Conservation (phyloP, 1,140 invertebrate species). For the Sminthurides bifidus region DNA sequence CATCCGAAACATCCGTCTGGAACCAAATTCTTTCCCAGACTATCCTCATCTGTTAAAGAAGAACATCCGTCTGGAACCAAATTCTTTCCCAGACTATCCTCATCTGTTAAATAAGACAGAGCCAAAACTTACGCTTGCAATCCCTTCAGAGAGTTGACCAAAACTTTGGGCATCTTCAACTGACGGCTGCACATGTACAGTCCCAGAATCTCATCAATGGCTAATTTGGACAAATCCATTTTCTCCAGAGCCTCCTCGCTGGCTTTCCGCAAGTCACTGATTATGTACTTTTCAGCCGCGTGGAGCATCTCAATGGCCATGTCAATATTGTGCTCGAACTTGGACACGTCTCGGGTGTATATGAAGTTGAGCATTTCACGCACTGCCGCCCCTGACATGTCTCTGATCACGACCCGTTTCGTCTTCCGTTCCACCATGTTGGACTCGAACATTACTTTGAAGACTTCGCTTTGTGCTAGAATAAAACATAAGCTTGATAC, state of each 20-base stretch:
- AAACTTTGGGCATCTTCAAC: neutral
- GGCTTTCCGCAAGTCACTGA: neutral
- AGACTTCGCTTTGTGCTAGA: constrained; percentile 19
- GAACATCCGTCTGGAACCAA: too few relatives aligned
- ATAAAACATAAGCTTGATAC: neutral
- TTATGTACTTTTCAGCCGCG: constrained; percentile 16
- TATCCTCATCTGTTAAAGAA: too few relatives aligned
- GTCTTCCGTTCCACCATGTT: constrained; percentile 16
- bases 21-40: too few relatives aligned
- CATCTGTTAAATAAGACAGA: too few relatives aligned
- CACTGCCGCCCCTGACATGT: constrained; percentile 8
- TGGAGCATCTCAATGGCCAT: constrained; percentile 15
- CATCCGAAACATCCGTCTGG: too few relatives aligned
- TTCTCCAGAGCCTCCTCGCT: neutral
- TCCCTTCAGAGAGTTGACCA: neutral
- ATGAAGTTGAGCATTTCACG: constrained; percentile 12
- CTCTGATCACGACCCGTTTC: constrained; percentile 5
- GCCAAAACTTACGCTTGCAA: constrained; percentile 3
- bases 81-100: too few relatives aligned
- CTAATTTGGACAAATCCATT: neutral
- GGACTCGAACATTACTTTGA: constrained; percentile 14
- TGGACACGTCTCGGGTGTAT: constrained; percentile 4
- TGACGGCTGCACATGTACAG: constrained; percentile 1
- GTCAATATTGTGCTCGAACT: constrained; percentile 14
- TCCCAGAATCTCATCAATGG: neutral